Base-by-base conservation (phyloP, 2,797 vertebrate species). In the Argentina silus region DNA sequence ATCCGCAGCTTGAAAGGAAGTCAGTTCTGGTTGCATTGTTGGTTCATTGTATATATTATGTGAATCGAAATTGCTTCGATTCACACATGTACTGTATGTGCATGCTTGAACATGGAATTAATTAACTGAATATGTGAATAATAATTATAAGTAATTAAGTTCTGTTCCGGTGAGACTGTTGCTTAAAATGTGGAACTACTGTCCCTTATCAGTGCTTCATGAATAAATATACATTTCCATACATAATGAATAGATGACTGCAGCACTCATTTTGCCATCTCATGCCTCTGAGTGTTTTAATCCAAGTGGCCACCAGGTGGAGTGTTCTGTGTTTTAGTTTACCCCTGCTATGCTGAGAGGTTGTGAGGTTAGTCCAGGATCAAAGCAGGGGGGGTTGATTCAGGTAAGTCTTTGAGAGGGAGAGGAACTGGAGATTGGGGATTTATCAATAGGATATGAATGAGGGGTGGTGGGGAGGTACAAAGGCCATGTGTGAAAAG, bases 401-500 rank as follows among this genome's bases (percentile, higher is more conserved):
- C 78, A 80, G 72, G 70, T 71, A 27, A 63, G 47, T 53, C 47
- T 78, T 81, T 76, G 66, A 84, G 59, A 23, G 72, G 57, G 57
- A 50, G 10, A 45, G 53, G 62, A 78, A 75, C 71, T 82, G 86
- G 81, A 63, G 79, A 83, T 59, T 63, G 79, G 67, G 75, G 72
- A 53, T 62, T 81, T 87, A 82, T 85, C 88, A 86, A 73, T 79
- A 87, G 91, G 86, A 90, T 89, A 90, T 84, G 89, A 93, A 90
- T 78, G 59, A 83, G 81, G 74, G 47, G 5, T 56, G 53, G 50
- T n/a, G 61, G 75, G 45, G 57, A 65, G 74, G 86, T 80, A 88
- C 88, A 93, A 93, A 93, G 90, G 73, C 78, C 65, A 77, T 2
- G 78, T 83, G 89, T 89, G 89, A 91, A 81, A 90, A 85, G 79